A percentile compares a stretch with the other conserved stretches of the same genome.
These are phyloP conservation scores for Anthonomus grandis DNA, from an alignment of 1,140 invertebrate species.

Conservation along the genomic window DNA sequence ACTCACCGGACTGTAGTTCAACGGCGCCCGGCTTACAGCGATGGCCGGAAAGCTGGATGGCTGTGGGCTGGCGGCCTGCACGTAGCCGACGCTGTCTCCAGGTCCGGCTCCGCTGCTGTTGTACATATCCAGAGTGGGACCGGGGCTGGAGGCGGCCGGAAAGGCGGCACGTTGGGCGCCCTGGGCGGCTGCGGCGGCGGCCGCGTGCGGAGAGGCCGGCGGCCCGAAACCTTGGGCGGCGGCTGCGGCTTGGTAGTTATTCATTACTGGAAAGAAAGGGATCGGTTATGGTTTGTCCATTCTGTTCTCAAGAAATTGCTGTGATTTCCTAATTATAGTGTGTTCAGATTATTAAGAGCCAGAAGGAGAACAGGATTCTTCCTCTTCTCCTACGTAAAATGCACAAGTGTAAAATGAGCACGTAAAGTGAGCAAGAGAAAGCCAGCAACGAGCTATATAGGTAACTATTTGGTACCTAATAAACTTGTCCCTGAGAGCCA, in stretches of 20 bases:
- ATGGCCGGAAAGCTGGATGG: conserved; percentile 86
- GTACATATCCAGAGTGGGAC: conserved; percentile 85
- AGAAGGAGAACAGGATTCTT: too few species aligned
- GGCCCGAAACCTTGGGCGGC: conserved; percentile 68
- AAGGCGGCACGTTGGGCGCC: conserved; percentile 68
- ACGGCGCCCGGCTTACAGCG: conserved; percentile 82
- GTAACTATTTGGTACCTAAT: too few species aligned
- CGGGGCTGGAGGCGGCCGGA: conserved; percentile 83
- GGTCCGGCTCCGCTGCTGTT: conserved; percentile 70
- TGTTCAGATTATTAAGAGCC: too few species aligned
- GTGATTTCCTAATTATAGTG: too few species aligned
- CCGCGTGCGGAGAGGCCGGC: conserved; percentile 63
- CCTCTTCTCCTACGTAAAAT: too few species aligned
- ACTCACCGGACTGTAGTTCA: conserved; percentile 87
- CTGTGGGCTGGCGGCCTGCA: conserved; percentile 89
- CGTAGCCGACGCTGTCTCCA: conserved; percentile 83
- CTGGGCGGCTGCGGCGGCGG: conserved; percentile 54
- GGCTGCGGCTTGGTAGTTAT: conserved; percentile 85
- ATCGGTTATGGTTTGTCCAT: too few species aligned
- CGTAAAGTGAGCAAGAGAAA: too few species aligned
- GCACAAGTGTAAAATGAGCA: too few species aligned
- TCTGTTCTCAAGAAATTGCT: too few species aligned
- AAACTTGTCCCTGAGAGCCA: too few species aligned
- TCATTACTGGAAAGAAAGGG: conserved; percentile 85
- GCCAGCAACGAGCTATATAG: too few species aligned